Evolutionary conservation across 2,113 vertebrate genomes (phyloP).

Genomic region (Phylloscopus trochilus): DNA sequence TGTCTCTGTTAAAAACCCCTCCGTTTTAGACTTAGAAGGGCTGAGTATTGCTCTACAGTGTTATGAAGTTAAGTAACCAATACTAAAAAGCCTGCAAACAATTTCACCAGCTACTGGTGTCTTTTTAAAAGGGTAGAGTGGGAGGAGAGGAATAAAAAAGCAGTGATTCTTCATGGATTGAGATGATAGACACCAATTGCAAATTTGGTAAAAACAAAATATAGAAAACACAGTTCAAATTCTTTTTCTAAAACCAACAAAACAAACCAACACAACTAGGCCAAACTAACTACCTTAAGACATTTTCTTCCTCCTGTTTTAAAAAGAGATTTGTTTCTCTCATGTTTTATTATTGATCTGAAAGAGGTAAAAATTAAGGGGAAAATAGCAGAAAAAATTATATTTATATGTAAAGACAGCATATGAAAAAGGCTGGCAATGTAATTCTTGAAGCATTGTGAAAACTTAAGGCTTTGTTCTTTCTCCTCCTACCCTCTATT

Average conservation of each 20-base stretch:
- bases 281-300: not conserved
- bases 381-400: not conserved
- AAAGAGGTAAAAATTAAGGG: not conserved
- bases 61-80: not conserved
- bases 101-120: not conserved
- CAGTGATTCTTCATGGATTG: not conserved
- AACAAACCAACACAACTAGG: not conserved
- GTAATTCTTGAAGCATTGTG: not conserved
- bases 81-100: not conserved
- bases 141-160: rapidly evolving
- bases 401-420: not conserved
- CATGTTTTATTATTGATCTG: not conserved
- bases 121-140: not conserved
- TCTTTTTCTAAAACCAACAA: not conserved
- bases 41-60: not conserved
- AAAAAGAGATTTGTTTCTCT: not conserved
- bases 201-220: not conserved
- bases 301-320: not conserved
- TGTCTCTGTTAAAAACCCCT: not conserved
- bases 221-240: not conserved
- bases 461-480: not conserved
- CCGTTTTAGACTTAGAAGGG: not conserved
- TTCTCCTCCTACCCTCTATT: not conserved
- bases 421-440: not conserved
- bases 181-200: not conserved